Percentiles rank a stretch among this genome's conserved stretches.
Conservation (phyloP, 2,113 vertebrate genomes). For the Erpornis zantholeuca region DNA sequence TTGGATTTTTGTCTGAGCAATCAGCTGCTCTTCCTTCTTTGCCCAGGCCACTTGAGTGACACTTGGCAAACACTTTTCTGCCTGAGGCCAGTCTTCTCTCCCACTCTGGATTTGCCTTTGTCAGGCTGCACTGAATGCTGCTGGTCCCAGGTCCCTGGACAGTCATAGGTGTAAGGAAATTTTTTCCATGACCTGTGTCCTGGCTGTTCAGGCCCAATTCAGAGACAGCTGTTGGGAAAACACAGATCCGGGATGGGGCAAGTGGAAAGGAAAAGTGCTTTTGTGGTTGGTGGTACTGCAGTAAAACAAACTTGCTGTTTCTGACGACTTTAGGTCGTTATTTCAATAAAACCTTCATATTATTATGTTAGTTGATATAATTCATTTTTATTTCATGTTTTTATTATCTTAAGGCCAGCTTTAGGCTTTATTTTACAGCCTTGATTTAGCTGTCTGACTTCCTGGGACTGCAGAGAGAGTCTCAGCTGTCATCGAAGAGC, state of each 20-base stretch:
- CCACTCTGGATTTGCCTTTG: neutral
- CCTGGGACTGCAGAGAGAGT: neutral
- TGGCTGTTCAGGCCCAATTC: neutral
- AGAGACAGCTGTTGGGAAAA: neutral
- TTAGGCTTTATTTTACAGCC: neutral
- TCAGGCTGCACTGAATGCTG: neutral
- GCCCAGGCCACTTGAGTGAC: no score
- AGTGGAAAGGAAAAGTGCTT: neutral
- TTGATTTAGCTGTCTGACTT: neutral
- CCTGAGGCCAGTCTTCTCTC: neutral
- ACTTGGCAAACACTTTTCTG: neutral
- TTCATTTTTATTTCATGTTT: neutral
- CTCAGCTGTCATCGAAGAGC: neutral
- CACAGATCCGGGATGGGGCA: neutral
- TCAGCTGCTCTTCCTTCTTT: neutral
- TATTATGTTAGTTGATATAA: neutral
- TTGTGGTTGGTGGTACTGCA: neutral
- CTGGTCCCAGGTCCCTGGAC: neutral
- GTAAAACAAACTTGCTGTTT: neutral
- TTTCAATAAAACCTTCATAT: neutral
- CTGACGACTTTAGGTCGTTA: neutral
- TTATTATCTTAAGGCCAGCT: neutral
- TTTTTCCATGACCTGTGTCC: neutral
- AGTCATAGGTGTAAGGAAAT: neutral
- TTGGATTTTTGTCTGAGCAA: neutral